These are phyloP conservation scores for Drosophila mauritiana DNA, from an alignment of 1,140 invertebrate genomes.

Conservation along the genomic window DNA sequence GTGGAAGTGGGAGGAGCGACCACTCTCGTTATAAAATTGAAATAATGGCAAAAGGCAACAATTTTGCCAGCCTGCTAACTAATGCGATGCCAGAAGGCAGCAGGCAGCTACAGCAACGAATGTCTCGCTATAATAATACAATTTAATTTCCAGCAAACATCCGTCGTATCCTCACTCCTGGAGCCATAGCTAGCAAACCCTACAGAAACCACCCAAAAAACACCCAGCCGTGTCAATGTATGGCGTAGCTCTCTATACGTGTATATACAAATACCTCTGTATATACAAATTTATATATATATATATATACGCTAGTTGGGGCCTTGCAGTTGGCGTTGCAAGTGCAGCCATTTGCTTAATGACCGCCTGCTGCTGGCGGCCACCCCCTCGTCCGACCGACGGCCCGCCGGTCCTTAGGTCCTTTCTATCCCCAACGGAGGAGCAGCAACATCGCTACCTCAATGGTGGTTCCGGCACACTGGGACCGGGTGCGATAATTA, in stretches of 20 bases:
- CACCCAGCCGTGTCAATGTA: slow-evolving; percentile 62
- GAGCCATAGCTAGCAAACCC: too few relatives aligned
- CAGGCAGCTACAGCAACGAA: slow-evolving; percentile 64
- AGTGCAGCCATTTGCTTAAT: slow-evolving; percentile 82
- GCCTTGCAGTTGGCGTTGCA: slow-evolving; percentile 61
- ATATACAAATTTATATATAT: slow-evolving; percentile 28
- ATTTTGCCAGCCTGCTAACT: slow-evolving; percentile 69
- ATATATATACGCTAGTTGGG: slow-evolving; percentile 3
- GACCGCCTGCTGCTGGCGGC: slow-evolving; percentile 68
- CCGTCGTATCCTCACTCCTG: slow-evolving; percentile 37
- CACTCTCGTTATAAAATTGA: slow-evolving; percentile 62
- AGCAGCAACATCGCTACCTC: slow-evolving; percentile 61
- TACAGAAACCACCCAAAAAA: neutral
- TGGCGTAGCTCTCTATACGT: slow-evolving; percentile 27
- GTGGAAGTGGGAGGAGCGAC: slow-evolving; percentile 5
- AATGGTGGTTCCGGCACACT: slow-evolving; percentile 52
- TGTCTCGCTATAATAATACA: slow-evolving; percentile 82
- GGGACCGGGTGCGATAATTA: slow-evolving; percentile 51
- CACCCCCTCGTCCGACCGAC: slow-evolving; percentile 28
- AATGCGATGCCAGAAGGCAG: slow-evolving; percentile 65
- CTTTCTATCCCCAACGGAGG: slow-evolving; percentile 12
- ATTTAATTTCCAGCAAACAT: slow-evolving; percentile 83
- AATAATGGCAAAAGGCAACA: slow-evolving; percentile 63
- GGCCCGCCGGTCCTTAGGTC: slow-evolving; percentile 7
- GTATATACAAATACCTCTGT: slow-evolving; percentile 27